Conservation (phyloP, 2,888 invertebrate genomes). For the Trissolcus japonicus region DNA sequence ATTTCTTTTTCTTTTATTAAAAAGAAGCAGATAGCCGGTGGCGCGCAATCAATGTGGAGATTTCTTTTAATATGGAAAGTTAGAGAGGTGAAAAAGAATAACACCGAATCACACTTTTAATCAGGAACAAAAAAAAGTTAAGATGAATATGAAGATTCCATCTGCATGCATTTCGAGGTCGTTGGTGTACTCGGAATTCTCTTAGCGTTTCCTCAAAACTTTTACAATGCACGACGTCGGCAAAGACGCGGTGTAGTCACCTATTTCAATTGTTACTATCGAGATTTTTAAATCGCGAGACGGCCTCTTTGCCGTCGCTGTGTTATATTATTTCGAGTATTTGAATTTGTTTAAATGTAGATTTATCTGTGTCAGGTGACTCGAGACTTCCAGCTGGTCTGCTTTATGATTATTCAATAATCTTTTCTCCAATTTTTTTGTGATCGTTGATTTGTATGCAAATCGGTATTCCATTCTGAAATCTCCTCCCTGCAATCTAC, state of each 20-base stretch:
- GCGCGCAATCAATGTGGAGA: constrained; percentile 3
- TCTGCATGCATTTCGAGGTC: constrained; percentile 37
- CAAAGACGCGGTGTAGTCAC: constrained; percentile 11
- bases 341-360: constrained; percentile 46
- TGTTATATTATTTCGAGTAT: constrained; percentile 11
- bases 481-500: constrained; percentile 1
- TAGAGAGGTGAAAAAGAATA: constrained; percentile 14
- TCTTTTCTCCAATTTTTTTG: constrained; percentile 36
- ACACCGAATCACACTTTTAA: constrained; percentile 33
- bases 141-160: constrained; percentile 25
- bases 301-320: too few species aligned
- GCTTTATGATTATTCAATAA: constrained; percentile 53
- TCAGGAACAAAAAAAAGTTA: constrained; percentile 17
- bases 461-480: constrained; percentile 18
- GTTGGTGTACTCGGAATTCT: constrained; percentile 47
- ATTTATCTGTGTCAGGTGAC: constrained; percentile 47
- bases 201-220: constrained; percentile 33
- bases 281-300: too few species aligned
- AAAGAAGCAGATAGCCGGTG: too few species aligned
- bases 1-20: too few species aligned
- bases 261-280: constrained; percentile 46
- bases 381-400: constrained; percentile 8
- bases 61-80: constrained; percentile 12
- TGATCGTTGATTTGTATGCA: constrained; percentile 44
- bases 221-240: constrained; percentile 20